Base-by-base conservation (phyloP, 2,797 vertebrate genomes). In the Morelia viridis region DNA sequence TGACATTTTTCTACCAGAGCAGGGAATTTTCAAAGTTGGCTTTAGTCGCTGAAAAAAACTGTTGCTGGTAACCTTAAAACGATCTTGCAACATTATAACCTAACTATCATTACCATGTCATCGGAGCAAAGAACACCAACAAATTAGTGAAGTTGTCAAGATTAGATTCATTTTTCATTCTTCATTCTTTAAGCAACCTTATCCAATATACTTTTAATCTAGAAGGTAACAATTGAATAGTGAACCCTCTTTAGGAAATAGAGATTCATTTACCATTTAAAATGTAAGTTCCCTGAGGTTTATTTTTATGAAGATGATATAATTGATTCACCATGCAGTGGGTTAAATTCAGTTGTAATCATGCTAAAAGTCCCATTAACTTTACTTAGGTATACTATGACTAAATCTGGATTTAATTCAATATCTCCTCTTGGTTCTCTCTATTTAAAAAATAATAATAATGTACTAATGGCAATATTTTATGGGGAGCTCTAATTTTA, bases 201-300 rank as follows among this genome's bases (percentile, higher is more conserved):
- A 35, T 35, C 13, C 50, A 53, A 89, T 71, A 31, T 71, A 89
- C 83, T 62, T 80, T 85, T 94, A 92, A 3, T n/a, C 53, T 10
- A 31, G 26, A 92, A 86, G 60, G 65, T 90, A 57, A 85, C 1
- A 7, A 76, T 95, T 92, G 92, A 88, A 89, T 94, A 93, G 58
- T 90, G 64, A 90, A 15, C 57, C 68, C 15, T 91, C 11, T 95
- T 93, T 92, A 89, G 88, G n/a, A 64, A 92, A 89, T 68, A 76
- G 17, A 31, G 46, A 64, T 85, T 85, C 46, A 92, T 95, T 94
- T 93, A 91, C 89, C 46, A 46, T 92, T 65, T 90, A 94, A 91
- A 85, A 83, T 71, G 91, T 35, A 91, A 58, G 91, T 46, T 92
- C 61, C 88, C 64, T 76, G 87, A 87, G 83, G 15, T 93, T 85